Conservation (phyloP, 2,888 invertebrate species). For the Rhagophthalmus giganteus region DNA sequence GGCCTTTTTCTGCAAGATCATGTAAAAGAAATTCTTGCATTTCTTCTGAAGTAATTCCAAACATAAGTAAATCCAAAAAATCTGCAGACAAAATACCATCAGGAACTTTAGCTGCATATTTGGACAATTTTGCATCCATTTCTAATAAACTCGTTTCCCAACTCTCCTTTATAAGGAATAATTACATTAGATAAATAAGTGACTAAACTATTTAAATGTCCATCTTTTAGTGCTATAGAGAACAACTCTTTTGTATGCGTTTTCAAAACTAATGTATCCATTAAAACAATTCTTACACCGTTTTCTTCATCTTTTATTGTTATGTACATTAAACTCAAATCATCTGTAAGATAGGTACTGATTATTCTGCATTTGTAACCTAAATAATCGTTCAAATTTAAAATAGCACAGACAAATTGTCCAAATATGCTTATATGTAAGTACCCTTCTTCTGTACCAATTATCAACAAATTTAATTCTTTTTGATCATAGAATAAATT, state of each 20-base stretch:
- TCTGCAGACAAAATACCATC: conserved; percentile 87
- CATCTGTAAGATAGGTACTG: conserved; percentile 70
- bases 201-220: conserved; percentile 62
- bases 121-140: conserved; percentile 90
- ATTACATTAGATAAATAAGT: conserved; percentile 76
- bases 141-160: conserved; percentile 94
- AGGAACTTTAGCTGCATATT: conserved; percentile 80
- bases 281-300: conserved; percentile 57
- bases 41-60: conserved; percentile 77
- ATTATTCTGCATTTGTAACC: conserved; percentile 62
- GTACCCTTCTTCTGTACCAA: conserved; percentile 75
- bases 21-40: conserved; percentile 73
- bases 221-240: conserved; percentile 73
- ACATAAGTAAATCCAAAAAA: conserved; percentile 85
- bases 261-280: conserved; percentile 65
- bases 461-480: conserved; percentile 74
- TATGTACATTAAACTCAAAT: conserved; percentile 71
- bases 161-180: conserved; percentile 80
- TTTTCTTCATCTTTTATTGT: conserved; percentile 60
- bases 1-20: conserved; percentile 87
- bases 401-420: conserved; percentile 75
- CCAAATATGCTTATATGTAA: conserved; percentile 81
- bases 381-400: conserved; percentile 63
- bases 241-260: conserved; percentile 72
- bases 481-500: conserved; percentile 65